A percentile compares a stretch with the other conserved stretches of the same genome.
These are phyloP conservation scores for Hanleya hanleyi DNA, from an alignment of 2,888 invertebrate genomes.

Conservation along the genomic window DNA sequence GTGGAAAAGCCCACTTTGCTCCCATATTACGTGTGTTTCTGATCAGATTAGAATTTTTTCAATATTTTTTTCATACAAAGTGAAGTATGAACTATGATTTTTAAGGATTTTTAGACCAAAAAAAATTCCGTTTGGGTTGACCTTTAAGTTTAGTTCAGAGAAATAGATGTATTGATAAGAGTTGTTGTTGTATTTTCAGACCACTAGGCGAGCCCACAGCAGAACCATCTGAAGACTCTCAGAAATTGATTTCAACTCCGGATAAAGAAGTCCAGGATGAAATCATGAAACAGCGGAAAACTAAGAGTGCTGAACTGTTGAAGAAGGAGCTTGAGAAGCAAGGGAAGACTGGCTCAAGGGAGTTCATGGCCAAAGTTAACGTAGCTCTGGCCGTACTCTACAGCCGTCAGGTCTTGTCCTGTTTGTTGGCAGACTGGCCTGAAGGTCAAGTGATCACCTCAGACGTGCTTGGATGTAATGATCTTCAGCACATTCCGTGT, in stretches of 20 bases:
- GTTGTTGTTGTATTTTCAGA: too few relatives aligned
- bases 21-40: too few relatives aligned
- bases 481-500: slow-evolving; percentile 67
- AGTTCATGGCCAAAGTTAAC: slow-evolving; percentile 62
- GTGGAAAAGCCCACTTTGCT: too few relatives aligned
- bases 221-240: slow-evolving; percentile 58
- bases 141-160: too few relatives aligned
- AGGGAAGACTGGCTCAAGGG: slow-evolving; percentile 56
- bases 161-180: too few relatives aligned
- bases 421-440: slow-evolving; percentile 69
- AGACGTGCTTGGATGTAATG: slow-evolving; percentile 65
- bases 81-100: too few relatives aligned
- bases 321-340: slow-evolving; percentile 67
- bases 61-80: too few relatives aligned
- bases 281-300: slow-evolving; percentile 57
- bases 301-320: slow-evolving; percentile 62
- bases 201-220: slow-evolving; percentile 52
- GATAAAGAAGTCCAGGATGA: slow-evolving; percentile 59
- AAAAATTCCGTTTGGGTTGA: too few relatives aligned
- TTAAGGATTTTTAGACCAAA: too few relatives aligned
- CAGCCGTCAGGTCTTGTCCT: slow-evolving; percentile 66
- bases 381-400: slow-evolving; percentile 68
- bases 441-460: slow-evolving; percentile 63
- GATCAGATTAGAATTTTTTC: too few relatives aligned
- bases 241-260: slow-evolving; percentile 60